Evolutionary conservation across 2,797 vertebrate species (phyloP).

Genomic region (Petrocephalus schoutedeni): DNA sequence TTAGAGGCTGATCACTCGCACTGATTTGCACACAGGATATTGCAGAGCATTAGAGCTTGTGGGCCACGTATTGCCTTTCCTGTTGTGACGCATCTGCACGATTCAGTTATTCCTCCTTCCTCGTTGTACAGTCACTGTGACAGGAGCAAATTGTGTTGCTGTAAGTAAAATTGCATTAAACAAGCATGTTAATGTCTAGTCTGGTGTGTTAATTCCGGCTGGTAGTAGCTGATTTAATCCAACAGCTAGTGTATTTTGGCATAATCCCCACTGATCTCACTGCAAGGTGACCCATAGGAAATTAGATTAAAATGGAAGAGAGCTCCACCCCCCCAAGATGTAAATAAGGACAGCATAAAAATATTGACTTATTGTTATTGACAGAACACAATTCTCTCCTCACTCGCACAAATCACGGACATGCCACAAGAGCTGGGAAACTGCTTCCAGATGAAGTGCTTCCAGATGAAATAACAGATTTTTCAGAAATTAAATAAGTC

Average conservation of each 20-base stretch:
- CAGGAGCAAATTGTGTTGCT: not conserved
- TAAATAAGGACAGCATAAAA: not conserved
- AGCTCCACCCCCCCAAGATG: not conserved
- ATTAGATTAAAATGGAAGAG: not conserved
- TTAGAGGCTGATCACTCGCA: not conserved
- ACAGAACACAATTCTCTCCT: not conserved
- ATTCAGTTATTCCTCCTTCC: not conserved
- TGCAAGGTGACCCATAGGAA: not conserved
- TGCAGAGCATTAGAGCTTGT: not conserved
- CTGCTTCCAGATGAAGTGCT: not conserved
- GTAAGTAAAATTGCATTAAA: not conserved
- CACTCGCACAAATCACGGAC: not conserved
- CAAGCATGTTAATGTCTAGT: not conserved
- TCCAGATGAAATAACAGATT: conserved; percentile 10
- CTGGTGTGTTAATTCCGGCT: not conserved
- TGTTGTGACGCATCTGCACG: not conserved
- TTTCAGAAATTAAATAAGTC: not conserved
- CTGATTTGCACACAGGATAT: not conserved
- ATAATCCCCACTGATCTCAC: not conserved
- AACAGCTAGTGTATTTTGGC: not conserved
- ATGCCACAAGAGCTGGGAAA: not conserved
- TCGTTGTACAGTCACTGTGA: not conserved
- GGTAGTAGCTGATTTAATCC: not conserved
- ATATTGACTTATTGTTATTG: not conserved
- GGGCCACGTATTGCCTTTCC: not conserved